These are phyloP conservation scores for Poicephalus gulielmi DNA, from an alignment of 2,113 vertebrate genomes.

Conservation along the genomic window DNA sequence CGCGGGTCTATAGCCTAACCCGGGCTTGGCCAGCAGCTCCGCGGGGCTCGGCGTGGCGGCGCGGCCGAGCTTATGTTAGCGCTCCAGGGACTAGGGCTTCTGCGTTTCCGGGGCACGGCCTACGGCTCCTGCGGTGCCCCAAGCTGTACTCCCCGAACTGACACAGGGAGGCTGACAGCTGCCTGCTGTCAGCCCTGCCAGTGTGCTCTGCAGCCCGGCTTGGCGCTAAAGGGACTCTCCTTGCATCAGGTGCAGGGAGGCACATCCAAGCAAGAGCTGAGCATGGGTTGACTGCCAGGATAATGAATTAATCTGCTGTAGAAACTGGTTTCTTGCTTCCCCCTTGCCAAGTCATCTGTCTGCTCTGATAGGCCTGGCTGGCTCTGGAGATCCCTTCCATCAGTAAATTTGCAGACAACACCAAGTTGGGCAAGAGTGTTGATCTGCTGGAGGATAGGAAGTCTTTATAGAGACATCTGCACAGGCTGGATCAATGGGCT, in stretches of 20 bases:
- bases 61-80: neutral
- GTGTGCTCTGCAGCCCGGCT: neutral
- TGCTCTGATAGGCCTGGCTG: neutral
- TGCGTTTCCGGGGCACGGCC: neutral
- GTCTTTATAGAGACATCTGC: neutral
- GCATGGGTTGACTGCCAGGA: neutral
- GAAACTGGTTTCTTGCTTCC: neutral
- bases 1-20: neutral
- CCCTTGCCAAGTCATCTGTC: neutral
- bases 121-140: no score
- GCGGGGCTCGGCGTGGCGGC: no score
- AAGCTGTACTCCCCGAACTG: accelerated
- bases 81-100: neutral
- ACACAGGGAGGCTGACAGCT: no score
- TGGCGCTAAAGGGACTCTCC: neutral
- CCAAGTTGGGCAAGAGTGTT: neutral
- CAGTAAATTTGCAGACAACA: neutral
- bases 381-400: neutral
- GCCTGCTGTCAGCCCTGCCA: neutral
- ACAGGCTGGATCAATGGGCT: neutral
- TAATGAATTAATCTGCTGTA: neutral
- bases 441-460: neutral
- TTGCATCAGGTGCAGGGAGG: neutral
- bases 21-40: no score
- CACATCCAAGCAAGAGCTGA: neutral